Conservation (phyloP, 2,797 vertebrate species). For the Pseudomugil tenellus region DNA sequence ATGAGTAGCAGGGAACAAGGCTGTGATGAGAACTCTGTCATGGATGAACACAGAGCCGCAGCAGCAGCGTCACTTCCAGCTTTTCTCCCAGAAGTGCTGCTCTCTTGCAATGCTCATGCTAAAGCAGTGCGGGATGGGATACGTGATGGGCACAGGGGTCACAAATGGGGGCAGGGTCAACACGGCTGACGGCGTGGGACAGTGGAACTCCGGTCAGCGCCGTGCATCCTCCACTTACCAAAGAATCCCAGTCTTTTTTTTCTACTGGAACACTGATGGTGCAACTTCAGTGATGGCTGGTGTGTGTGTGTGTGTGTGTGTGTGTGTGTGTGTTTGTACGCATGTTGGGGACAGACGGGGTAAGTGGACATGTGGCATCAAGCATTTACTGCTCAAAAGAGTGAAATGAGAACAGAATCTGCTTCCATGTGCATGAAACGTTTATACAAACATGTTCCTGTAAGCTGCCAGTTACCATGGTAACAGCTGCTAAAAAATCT, state of each 20-base stretch:
- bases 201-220: conserved; percentile 63
- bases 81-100: conserved; percentile 40
- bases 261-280: conserved; percentile 66
- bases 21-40: conserved; percentile 50
- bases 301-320: not conserved
- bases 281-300: conserved; percentile 26
- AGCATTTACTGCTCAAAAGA: conserved; percentile 33
- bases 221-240: conserved; percentile 85
- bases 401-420: conserved; percentile 29
- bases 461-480: too few species aligned
- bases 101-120: conserved; percentile 66
- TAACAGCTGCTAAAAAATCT: too few species aligned
- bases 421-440: conserved; percentile 23
- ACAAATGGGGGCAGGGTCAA: conserved; percentile 11
- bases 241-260: conserved; percentile 84
- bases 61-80: conserved; percentile 47
- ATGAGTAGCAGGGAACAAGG: conserved; percentile 43
- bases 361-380: conserved; percentile 16
- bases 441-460: conserved; percentile 30
- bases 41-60: conserved; percentile 49
- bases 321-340: not conserved
- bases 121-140: conserved; percentile 68
- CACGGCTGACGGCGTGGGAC: conserved; percentile 65
- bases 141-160: conserved; percentile 37
- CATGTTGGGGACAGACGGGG: not conserved